Conservation (phyloP, 1,140 invertebrate species). For the Antheraea mylitta region DNA sequence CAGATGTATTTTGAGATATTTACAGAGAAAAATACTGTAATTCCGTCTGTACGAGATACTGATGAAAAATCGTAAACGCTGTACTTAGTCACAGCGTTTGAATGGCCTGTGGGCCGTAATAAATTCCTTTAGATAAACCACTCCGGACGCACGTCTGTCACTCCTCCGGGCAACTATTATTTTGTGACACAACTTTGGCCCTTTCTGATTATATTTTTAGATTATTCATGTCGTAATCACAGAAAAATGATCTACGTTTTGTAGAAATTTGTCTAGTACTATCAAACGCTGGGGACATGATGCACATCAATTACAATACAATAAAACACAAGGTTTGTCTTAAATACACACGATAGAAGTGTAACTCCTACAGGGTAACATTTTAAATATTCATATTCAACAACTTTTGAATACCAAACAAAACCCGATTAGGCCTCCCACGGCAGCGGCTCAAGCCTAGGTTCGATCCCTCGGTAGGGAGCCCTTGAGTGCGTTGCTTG, state of each 20-base stretch:
- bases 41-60: neutral
- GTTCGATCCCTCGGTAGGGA: too few relatives aligned
- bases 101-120: constrained; percentile 20
- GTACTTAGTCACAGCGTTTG: constrained; percentile 19
- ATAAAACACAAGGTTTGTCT: too few relatives aligned
- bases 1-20: constrained; percentile 1
- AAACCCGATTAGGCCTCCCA: too few relatives aligned
- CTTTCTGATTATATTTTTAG: constrained; percentile 18
- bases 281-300: neutral
- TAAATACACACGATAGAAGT: too few relatives aligned
- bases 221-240: constrained; percentile 2
- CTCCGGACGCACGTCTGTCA: constrained; percentile 14
- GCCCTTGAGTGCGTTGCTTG: too few relatives aligned
- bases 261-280: neutral
- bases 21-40: constrained; percentile 3
- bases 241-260: neutral
- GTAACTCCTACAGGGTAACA: too few relatives aligned
- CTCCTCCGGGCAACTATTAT: constrained; percentile 16
- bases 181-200: constrained; percentile 20
- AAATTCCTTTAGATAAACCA: constrained; percentile 31
- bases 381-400: too few relatives aligned
- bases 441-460: too few relatives aligned
- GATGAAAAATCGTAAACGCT: constrained; percentile 10
- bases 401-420: too few relatives aligned
- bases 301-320: too few relatives aligned